Percentiles rank a stretch among this genome's conserved stretches.
Conservation (phyloP, 2,113 vertebrate species). For the Platichthys stellatus region DNA sequence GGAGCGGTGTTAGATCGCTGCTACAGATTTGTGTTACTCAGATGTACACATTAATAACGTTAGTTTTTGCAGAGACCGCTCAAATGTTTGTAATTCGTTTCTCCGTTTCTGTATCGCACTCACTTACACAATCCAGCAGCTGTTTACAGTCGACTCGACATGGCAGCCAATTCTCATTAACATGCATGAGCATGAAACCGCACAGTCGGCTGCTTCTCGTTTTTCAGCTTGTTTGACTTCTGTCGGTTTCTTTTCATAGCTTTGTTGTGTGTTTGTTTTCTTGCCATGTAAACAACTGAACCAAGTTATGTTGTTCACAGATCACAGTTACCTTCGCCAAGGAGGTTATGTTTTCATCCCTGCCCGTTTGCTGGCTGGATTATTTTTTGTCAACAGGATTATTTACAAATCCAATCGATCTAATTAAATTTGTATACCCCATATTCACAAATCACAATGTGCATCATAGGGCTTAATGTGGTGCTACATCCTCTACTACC, state of each 20-base stretch:
- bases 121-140: conserved; percentile 8
- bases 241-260: background rate
- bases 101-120: background rate
- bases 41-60: background rate
- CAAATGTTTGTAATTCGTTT: conserved; percentile 8
- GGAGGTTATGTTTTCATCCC: too few species aligned
- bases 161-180: conserved; percentile 9
- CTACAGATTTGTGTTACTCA: conserved; percentile 1
- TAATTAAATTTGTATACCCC: too few species aligned
- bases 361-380: too few species aligned
- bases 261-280: background rate
- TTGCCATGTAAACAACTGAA: background rate
- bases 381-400: too few species aligned
- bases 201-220: background rate
- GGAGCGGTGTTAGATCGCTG: background rate
- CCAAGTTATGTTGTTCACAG: too few species aligned
- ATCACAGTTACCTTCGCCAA: too few species aligned
- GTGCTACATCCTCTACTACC: too few species aligned
- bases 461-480: too few species aligned
- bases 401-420: too few species aligned
- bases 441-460: too few species aligned
- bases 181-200: conserved; percentile 13
- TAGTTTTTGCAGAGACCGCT: background rate
- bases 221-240: background rate
- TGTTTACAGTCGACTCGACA: conserved; percentile 8